Percentiles rank a stretch among this genome's conserved stretches.
phyloP scores from a whole-genome alignment of 1,140 invertebrate genomes.

The Drosophila lacteicornis region DNA sequence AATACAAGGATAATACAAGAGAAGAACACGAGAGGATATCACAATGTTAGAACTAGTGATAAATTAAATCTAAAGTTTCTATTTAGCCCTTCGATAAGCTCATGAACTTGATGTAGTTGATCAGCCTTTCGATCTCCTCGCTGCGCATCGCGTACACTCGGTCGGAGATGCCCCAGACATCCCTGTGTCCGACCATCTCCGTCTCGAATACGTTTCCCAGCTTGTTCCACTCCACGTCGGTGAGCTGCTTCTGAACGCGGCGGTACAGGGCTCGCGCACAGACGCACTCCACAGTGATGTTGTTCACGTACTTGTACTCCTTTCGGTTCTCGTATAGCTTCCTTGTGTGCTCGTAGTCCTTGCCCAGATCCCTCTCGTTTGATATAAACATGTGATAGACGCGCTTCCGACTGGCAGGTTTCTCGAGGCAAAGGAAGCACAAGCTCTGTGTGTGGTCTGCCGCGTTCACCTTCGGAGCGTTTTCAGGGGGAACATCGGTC shows the following conservation, averaged over 20 bases:
- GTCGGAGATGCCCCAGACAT: not conserved
- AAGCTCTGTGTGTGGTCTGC: slow-evolving; percentile 4
- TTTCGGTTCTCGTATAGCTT: slow-evolving; percentile 33
- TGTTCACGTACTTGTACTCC: slow-evolving; percentile 15
- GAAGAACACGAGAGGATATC: slow-evolving; percentile 8
- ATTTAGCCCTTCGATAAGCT: slow-evolving; percentile 15
- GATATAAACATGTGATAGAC: slow-evolving; percentile 47
- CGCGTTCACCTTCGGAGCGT: not conserved
- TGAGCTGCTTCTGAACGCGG: slow-evolving; percentile 22
- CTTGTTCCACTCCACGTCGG: slow-evolving; percentile 43
- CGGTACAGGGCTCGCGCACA: slow-evolving; percentile 27
- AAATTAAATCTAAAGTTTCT: slow-evolving; percentile 9
- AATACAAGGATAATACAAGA: slow-evolving; percentile 6
- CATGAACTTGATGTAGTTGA: slow-evolving; percentile 44
- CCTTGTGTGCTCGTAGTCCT: slow-evolving; percentile 1
- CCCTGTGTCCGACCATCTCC: not conserved
- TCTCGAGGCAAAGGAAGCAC: slow-evolving; percentile 39
- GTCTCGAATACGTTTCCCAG: slow-evolving; percentile 46
- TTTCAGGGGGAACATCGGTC: not conserved
- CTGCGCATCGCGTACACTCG: not conserved
- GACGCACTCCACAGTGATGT: slow-evolving; percentile 18
- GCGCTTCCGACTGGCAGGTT: slow-evolving; percentile 5
- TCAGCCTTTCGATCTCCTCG: slow-evolving; percentile 16
- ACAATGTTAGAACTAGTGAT: slow-evolving; percentile 21
- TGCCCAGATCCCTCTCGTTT: not conserved